Conservation (phyloP, 2,888 invertebrate species). For the Gonocerus acuteangulatus region DNA sequence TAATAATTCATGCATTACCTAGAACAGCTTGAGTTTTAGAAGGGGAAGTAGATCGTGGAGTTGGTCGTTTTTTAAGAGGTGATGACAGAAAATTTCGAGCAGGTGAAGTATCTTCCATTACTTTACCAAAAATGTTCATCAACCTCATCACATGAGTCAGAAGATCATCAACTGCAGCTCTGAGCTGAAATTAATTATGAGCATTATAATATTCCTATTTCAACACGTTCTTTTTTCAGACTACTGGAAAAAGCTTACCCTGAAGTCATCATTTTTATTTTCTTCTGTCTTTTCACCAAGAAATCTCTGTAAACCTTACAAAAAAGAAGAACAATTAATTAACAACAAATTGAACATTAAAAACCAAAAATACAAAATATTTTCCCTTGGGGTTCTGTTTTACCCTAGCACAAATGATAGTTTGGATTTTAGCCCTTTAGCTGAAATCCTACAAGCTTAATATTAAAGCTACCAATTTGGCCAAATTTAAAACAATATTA, state of each 20-base stretch:
- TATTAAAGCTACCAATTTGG: too few relatives aligned
- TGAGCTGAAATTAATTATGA: conserved; percentile 29
- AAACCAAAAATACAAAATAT: too few relatives aligned
- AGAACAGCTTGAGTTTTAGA: conserved; percentile 3
- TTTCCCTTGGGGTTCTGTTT: too few relatives aligned
- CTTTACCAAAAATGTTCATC: conserved; percentile 33
- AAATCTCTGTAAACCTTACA: too few relatives aligned
- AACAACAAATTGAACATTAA: too few relatives aligned
- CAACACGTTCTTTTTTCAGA: not conserved
- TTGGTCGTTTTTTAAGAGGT: conserved; percentile 31
- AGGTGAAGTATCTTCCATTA: conserved; percentile 32
- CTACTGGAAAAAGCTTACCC: not conserved
- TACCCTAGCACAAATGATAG: too few relatives aligned
- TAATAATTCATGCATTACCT: conserved; percentile 17
- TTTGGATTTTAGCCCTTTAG: too few relatives aligned
- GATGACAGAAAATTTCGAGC: conserved; percentile 28
- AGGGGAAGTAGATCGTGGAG: conserved; percentile 28
- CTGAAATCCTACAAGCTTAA: too few relatives aligned
- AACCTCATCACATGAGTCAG: conserved; percentile 36
- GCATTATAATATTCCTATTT: not conserved
- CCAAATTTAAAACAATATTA: too few relatives aligned
- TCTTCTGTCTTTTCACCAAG: too few relatives aligned
- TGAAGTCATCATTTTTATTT: too few relatives aligned
- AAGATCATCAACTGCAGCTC: conserved; percentile 25
- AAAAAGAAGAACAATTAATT: too few relatives aligned